These are phyloP conservation scores for Mionectes olivaceus DNA, from an alignment of 2,797 vertebrate species.

Conservation along the genomic window DNA sequence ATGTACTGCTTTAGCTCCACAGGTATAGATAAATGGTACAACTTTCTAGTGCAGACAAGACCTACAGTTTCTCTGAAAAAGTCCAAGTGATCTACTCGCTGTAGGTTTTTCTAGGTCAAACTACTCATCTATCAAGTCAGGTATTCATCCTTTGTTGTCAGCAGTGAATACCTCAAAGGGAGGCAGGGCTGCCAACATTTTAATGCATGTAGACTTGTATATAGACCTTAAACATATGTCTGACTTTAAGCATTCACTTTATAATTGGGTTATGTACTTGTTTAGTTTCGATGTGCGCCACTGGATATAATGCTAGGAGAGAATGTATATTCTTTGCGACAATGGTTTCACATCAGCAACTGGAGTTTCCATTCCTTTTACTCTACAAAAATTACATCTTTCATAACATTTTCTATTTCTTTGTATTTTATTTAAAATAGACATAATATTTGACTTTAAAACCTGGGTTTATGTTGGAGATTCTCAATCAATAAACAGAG, in stretches of 20 bases:
- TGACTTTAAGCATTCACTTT: background rate
- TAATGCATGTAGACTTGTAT: background rate
- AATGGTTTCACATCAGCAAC: background rate
- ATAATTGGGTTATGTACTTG: background rate
- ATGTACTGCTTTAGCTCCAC: background rate
- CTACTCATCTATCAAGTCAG: conserved; percentile 61
- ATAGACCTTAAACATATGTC: conserved; percentile 9
- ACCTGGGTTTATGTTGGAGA: background rate
- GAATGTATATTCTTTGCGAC: background rate
- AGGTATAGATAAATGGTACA: conserved; percentile 16
- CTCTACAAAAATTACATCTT: background rate
- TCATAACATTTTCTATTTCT: background rate
- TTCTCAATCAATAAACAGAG: background rate
- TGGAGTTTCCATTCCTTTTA: background rate
- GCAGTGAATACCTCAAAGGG: conserved; percentile 47
- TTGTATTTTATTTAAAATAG: background rate
- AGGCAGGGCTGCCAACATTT: conserved; percentile 28
- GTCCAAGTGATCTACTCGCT: conserved; percentile 28
- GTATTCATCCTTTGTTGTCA: conserved; percentile 67
- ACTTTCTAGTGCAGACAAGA: conserved; percentile 4
- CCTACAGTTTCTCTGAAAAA: conserved; percentile 25
- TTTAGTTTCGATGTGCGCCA: background rate
- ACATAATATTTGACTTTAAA: background rate
- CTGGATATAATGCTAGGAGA: background rate
- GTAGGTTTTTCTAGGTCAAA: conserved; percentile 50